A percentile compares a stretch with the other conserved stretches of the same genome.
phyloP scores from a whole-genome alignment of 2,113 vertebrate genomes.

The Oncorhynchus keta region DNA sequence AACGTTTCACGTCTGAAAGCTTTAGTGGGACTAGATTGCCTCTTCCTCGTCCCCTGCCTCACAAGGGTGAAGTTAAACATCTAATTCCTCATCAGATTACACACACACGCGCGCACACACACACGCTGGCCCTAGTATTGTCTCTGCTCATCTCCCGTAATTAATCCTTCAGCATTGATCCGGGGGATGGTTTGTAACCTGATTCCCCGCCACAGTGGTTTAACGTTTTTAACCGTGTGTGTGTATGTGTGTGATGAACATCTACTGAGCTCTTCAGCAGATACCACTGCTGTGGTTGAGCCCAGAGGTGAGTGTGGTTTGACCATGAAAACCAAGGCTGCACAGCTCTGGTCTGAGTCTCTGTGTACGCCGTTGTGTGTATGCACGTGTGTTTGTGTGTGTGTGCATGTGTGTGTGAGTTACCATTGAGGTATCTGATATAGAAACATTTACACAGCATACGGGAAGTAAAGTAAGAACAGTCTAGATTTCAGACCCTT shows the following conservation, averaged over 20 bases:
- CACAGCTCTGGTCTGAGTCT: conserved; percentile 16
- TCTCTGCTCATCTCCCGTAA: conserved; percentile 60
- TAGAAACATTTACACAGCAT: conserved; percentile 43
- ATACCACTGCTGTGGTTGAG: conserved; percentile 43
- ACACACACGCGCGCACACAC: conserved; percentile 5
- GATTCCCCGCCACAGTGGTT: conserved; percentile 49
- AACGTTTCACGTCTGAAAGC: too few species aligned
- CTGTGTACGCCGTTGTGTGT: not conserved
- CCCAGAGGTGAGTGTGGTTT: conserved; percentile 51
- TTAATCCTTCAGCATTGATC: conserved; percentile 73
- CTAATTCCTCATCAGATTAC: too few species aligned
- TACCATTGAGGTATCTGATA: conserved; percentile 64
- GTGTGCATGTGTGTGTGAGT: conserved; percentile 24
- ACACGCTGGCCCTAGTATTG: conserved; percentile 27
- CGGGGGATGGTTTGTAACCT: conserved; percentile 60
- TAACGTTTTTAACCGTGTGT: conserved; percentile 17
- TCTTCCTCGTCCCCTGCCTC: too few species aligned
- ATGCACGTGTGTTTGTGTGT: not conserved
- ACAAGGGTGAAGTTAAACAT: too few species aligned
- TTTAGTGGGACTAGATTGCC: too few species aligned
- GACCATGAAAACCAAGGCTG: conserved; percentile 39
- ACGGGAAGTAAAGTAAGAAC: conserved; percentile 60
- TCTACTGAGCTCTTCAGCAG: conserved; percentile 23
- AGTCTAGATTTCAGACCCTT: conserved; percentile 63
- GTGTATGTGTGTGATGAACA: not conserved